phyloP scores from a whole-genome alignment of 2,888 invertebrate genomes.

The Leucoptera coffeella region DNA sequence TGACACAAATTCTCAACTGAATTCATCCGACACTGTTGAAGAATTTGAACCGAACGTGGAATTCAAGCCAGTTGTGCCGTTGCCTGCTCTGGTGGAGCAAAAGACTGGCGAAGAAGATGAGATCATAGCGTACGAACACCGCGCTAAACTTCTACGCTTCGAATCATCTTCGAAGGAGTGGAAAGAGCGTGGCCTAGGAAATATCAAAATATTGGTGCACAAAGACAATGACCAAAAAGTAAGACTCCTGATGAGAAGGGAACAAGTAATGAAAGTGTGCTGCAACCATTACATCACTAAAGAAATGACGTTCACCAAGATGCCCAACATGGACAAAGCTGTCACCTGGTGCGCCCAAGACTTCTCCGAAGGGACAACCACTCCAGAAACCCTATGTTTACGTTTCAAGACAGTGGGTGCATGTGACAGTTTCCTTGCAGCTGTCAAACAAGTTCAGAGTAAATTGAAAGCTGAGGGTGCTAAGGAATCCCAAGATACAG shows the following conservation, averaged over 20 bases:
- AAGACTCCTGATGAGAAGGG: conserved; percentile 73
- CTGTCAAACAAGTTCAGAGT: conserved; percentile 43
- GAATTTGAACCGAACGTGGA: conserved; percentile 74
- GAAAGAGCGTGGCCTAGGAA: conserved; percentile 79
- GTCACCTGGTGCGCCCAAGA: conserved; percentile 65
- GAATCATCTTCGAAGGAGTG: conserved; percentile 59
- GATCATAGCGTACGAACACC: conserved; percentile 59
- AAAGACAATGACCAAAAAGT: conserved; percentile 52
- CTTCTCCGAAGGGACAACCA: conserved; percentile 66
- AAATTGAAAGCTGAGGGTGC: conserved; percentile 37
- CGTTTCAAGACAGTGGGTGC: conserved; percentile 68
- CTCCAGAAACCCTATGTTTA: conserved; percentile 67
- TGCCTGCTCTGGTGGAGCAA: conserved; percentile 65
- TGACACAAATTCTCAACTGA: conserved; percentile 14
- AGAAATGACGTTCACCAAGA: conserved; percentile 49
- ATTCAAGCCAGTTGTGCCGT: conserved; percentile 60
- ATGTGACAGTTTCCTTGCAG: conserved; percentile 52
- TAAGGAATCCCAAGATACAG: conserved; percentile 9
- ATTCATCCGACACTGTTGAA: conserved; percentile 49
- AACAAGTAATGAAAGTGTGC: conserved; percentile 61
- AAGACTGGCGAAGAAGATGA: conserved; percentile 73
- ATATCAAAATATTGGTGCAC: conserved; percentile 60
- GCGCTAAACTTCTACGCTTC: conserved; percentile 65
- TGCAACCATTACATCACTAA: conserved; percentile 59
- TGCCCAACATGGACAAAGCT: conserved; percentile 45